These are phyloP conservation scores for Neofelis nebulosa DNA, from an alignment of 2,113 vertebrate species.

Conservation along the genomic window DNA sequence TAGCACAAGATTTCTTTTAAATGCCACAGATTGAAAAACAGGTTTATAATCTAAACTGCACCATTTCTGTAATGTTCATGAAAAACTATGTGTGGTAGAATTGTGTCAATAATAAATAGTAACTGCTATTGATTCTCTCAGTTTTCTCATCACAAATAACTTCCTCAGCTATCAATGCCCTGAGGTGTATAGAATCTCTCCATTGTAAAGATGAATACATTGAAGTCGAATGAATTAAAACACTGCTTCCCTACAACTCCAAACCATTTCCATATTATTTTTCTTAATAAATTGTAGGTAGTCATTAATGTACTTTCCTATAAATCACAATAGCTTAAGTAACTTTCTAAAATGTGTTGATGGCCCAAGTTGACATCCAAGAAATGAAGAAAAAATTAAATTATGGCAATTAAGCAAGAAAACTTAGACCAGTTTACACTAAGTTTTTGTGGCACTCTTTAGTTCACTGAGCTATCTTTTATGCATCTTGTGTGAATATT, in stretches of 20 bases:
- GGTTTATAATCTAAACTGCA: not conserved
- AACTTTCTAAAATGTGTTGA: not conserved
- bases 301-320: not conserved
- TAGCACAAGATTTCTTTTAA: not conserved
- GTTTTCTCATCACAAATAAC: not conserved
- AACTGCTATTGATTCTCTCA: not conserved
- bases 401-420: not conserved
- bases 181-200: not conserved
- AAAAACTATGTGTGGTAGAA: not conserved
- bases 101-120: not conserved
- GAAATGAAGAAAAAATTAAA: not conserved
- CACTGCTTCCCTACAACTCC: not conserved
- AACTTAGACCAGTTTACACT: not conserved
- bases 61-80: not conserved
- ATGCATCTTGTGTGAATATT: not conserved
- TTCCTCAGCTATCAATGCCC: not conserved
- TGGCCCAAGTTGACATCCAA: not conserved
- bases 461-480: not conserved
- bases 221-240: not conserved
- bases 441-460: not conserved
- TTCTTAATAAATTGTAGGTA: not conserved
- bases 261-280: not conserved
- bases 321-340: not conserved
- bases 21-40: not conserved
- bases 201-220: not conserved